Base-by-base conservation (phyloP, 2,113 vertebrate species). In the Lates calcarifer region DNA sequence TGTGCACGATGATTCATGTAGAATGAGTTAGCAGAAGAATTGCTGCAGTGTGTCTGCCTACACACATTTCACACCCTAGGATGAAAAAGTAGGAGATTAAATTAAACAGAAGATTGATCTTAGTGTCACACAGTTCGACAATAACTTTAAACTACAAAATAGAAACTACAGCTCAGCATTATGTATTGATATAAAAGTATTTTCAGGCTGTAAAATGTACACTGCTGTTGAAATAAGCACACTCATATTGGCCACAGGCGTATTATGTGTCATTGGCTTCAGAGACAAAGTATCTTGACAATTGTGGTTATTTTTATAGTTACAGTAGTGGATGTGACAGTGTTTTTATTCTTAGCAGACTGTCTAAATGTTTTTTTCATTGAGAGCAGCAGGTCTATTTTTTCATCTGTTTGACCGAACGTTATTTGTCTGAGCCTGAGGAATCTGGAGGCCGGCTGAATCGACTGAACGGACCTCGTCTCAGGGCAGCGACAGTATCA, bases 361-460 rank as follows among this genome's bases (percentile, higher is more conserved):
- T 14, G 26, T 66, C 74, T 43, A 65, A 82, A 81, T 61, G 39
- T 58, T 79, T 68, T 78, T 77, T 63, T n/a, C n/a, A 66, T 64
- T 61, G 41, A 35, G 37, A 18, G 43, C 35, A 74, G 49, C 5
- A 1, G 77, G 24, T 37, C 18, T 66, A 41, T 79, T 84, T 79
- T 71, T 86, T 60, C 20, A 9, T 62, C 55, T 65, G 1, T 77
- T 67, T 68, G 72, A 69, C 68, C 60, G 62, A 74, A 75, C 11
- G 3, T 37, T 73, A 72, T 79, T 79, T 82, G 77, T 90, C 31
- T 65, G n/a, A 41, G 70, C 66, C 63, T 39, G 76, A 86, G 73
- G 72, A 77, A 53, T 76, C 57, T 35, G 20, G 57, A 55, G 79
- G 64, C 68, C 47, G 14, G 61, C 53, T 82, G 78, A 41, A 49